These are phyloP conservation scores for Lasioglossum marginatum DNA, from an alignment of 2,888 invertebrate species.

Conservation along the genomic window DNA sequence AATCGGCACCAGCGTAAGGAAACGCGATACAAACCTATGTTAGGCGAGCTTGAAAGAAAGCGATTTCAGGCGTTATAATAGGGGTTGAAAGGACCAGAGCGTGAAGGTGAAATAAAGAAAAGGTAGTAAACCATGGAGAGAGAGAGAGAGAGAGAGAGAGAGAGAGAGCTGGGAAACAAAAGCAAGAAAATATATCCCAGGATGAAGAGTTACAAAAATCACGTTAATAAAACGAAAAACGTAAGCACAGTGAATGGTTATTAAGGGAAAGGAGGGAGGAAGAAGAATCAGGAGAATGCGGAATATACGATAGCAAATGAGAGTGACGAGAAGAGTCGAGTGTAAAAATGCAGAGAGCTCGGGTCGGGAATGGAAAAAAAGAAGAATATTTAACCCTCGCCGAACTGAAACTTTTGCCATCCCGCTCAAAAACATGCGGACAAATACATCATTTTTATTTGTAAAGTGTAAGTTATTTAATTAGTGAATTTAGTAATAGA, in stretches of 20 bases:
- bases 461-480: background rate
- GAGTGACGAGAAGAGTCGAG: constrained; percentile 22
- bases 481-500: background rate
- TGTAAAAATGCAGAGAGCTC: background rate
- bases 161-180: background rate
- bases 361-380: constrained; percentile 42
- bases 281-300: background rate
- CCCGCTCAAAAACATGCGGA: background rate
- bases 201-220: constrained; percentile 26
- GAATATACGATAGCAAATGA: constrained; percentile 22
- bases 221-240: constrained; percentile 9
- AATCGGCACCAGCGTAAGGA: background rate
- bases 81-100: constrained; percentile 16
- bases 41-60: constrained; percentile 31
- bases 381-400: constrained; percentile 71
- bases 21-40: constrained; percentile 1
- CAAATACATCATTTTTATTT: background rate
- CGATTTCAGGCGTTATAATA: constrained; percentile 39
- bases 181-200: constrained; percentile 8
- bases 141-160: background rate
- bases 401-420: constrained; percentile 69
- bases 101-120: background rate
- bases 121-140: background rate
- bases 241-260: background rate
- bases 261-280: background rate